Conservation (phyloP, 2,113 vertebrate genomes). For the Holacanthus passer region DNA sequence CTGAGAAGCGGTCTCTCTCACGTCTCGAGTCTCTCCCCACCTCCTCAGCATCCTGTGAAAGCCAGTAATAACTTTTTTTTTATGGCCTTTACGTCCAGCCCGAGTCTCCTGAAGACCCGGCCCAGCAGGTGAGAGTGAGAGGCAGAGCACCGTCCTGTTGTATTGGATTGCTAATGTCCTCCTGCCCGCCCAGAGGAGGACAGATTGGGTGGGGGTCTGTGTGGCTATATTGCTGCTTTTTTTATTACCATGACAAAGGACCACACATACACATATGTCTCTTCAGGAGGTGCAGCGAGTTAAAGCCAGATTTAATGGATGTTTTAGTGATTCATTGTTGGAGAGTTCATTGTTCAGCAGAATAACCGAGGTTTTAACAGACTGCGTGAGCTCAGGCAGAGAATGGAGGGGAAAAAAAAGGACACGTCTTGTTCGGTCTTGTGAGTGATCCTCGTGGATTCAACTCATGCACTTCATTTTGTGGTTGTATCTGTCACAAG, state of each 20-base stretch:
- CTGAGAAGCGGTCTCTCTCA: neutral
- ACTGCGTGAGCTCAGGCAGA: slow-evolving; percentile 44
- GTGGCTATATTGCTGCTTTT: slow-evolving; percentile 58
- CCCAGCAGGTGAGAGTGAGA: slow-evolving; percentile 72
- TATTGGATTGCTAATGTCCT: slow-evolving; percentile 70
- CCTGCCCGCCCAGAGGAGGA: slow-evolving; percentile 33
- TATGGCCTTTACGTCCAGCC: slow-evolving; percentile 42
- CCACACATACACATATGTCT: slow-evolving; percentile 65
- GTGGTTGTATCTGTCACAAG: neutral
- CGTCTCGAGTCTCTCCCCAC: slow-evolving; percentile 3
- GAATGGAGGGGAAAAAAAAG: slow-evolving; percentile 6
- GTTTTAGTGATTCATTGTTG: slow-evolving; percentile 57
- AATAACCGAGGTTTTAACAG: slow-evolving; percentile 59
- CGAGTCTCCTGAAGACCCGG: slow-evolving; percentile 30
- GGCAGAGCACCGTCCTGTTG: slow-evolving; percentile 32
- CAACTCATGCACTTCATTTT: neutral
- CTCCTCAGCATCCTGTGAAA: slow-evolving; percentile 40
- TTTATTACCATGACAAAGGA: slow-evolving; percentile 77
- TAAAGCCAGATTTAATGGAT: slow-evolving; percentile 69
- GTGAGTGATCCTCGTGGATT: slow-evolving; percentile 31
- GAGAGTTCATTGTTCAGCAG: slow-evolving; percentile 57
- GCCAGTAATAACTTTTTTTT: slow-evolving; percentile 60
- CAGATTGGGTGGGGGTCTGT: slow-evolving; percentile 54
- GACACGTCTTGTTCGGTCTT: slow-evolving; percentile 16
- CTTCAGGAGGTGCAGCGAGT: slow-evolving; percentile 50